phyloP scores from a whole-genome alignment of 1,140 invertebrate genomes.

The Brachionus asplanchnoidis region DNA sequence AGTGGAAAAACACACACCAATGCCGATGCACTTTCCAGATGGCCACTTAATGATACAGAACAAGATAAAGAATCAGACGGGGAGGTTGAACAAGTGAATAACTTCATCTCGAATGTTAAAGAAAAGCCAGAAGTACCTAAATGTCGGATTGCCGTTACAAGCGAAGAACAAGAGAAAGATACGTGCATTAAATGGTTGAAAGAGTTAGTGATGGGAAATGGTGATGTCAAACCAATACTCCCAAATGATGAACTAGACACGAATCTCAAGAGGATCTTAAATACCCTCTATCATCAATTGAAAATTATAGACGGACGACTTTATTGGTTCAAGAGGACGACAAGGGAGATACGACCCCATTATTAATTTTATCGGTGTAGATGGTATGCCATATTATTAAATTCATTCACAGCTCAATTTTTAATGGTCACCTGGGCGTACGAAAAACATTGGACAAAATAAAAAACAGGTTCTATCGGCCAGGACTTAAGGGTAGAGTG shows the following conservation, averaged over 20 bases:
- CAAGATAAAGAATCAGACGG: background rate
- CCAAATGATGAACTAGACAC: background rate
- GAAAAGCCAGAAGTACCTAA: background rate
- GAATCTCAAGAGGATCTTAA: background rate
- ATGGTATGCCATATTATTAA: background rate
- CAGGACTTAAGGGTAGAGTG: background rate
- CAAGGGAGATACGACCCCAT: background rate
- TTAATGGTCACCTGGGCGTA: slow-evolving; percentile 29
- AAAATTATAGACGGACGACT: background rate
- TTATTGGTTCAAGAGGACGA: background rate
- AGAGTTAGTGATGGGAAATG: background rate
- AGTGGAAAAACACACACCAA: background rate
- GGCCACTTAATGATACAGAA: background rate
- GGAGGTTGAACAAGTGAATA: background rate
- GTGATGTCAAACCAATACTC: background rate
- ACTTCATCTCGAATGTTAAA: background rate
- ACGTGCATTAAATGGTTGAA: background rate
- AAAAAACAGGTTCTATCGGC: background rate
- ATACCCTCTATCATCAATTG: background rate
- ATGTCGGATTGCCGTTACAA: background rate
- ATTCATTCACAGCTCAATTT: background rate
- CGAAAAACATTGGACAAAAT: background rate
- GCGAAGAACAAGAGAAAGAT: background rate
- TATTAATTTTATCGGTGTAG: background rate
- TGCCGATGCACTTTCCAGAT: slow-evolving; percentile 43